phyloP scores from a whole-genome alignment of 1,140 invertebrate species.

The Heliconius himera region DNA sequence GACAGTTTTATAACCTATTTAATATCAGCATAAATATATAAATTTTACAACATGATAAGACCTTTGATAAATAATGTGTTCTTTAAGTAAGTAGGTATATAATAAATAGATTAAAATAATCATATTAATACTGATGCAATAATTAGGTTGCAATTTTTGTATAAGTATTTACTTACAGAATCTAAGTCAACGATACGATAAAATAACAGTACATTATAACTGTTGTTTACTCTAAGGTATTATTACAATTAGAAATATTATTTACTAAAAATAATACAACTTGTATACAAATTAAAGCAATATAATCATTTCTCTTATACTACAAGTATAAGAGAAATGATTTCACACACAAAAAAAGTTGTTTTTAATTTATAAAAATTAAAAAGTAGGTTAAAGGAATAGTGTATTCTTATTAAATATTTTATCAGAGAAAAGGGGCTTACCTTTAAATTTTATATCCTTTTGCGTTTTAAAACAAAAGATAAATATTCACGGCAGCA shows the following conservation, averaged over 20 bases:
- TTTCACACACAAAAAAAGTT: background rate
- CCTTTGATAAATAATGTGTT: background rate
- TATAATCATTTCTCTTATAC: background rate
- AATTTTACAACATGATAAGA: background rate
- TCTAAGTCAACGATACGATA: background rate
- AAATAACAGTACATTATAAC: background rate
- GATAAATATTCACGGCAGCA: background rate
- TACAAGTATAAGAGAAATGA: background rate
- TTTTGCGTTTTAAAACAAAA: slow-evolving; percentile 4
- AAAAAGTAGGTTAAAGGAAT: slow-evolving; percentile 10
- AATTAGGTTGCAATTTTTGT: background rate
- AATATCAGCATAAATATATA: background rate
- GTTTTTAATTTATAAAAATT: background rate
- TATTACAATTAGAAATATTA: background rate
- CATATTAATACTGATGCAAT: background rate
- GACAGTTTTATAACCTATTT: no score
- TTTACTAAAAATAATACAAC: background rate
- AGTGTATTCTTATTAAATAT: background rate
- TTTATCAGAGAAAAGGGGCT: background rate
- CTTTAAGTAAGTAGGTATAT: background rate
- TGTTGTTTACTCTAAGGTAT: slow-evolving; percentile 1
- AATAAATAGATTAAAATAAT: background rate
- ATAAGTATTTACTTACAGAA: background rate
- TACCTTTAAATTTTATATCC: slow-evolving; percentile 8
- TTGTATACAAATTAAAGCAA: background rate